phyloP scores from a whole-genome alignment of 2,113 vertebrate genomes.

The Spermophilus dauricus region DNA sequence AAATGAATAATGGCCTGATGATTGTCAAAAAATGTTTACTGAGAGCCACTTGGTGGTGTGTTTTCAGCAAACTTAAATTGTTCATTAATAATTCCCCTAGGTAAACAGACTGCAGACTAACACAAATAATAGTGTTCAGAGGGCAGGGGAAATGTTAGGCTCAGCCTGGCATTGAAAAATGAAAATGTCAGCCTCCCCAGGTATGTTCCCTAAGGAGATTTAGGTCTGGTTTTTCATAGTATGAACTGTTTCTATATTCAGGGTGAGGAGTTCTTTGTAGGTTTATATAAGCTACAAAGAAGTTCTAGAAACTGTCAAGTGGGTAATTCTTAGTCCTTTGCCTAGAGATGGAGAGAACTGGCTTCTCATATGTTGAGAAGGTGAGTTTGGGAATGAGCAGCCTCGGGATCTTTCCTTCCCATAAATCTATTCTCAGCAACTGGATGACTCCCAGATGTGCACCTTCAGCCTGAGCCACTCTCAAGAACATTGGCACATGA shows the following conservation, averaged over 20 bases:
- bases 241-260: slow-evolving; percentile 42
- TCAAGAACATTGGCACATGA: neutral
- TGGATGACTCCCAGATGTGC: neutral
- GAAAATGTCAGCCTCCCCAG: neutral
- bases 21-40: slow-evolving; percentile 54
- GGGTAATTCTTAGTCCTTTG: neutral
- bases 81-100: slow-evolving; percentile 55
- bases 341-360: neutral
- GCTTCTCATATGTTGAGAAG: slow-evolving; percentile 34
- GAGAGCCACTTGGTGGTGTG: neutral
- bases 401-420: neutral
- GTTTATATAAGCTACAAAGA: neutral
- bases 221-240: neutral
- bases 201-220: neutral
- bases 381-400: neutral
- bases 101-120: slow-evolving; percentile 24
- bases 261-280: slow-evolving; percentile 8
- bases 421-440: neutral
- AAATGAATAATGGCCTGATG: neutral
- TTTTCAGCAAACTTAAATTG: slow-evolving; percentile 26
- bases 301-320: slow-evolving; percentile 6
- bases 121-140: slow-evolving; percentile 33
- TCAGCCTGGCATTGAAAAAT: neutral
- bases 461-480: neutral
- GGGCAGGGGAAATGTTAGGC: neutral